A percentile compares a stretch with the other conserved stretches of the same genome.
phyloP scores from a whole-genome alignment of 2,888 invertebrate species.

The Noctuana brunneofusca region DNA sequence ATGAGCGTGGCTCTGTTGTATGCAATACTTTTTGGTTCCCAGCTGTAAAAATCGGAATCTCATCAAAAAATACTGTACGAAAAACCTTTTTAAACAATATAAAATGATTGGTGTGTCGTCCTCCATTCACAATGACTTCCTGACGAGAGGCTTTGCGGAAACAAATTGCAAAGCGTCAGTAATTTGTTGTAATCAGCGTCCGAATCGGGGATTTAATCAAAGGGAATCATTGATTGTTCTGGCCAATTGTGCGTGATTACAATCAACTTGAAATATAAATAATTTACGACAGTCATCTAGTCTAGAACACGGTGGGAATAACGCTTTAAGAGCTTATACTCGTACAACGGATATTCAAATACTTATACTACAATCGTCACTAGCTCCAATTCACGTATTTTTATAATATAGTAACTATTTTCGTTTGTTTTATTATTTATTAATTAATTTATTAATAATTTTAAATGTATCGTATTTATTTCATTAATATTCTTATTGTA shows the following conservation, averaged over 20 bases:
- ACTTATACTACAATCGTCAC: too few relatives aligned
- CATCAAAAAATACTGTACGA: neutral
- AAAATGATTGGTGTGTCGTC: constrained; percentile 26
- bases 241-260: constrained; percentile 41
- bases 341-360: too few relatives aligned
- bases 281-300: constrained; percentile 1
- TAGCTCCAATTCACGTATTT: too few relatives aligned
- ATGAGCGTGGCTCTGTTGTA: too few relatives aligned
- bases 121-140: constrained; percentile 23
- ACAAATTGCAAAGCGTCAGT: constrained; percentile 48
- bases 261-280: constrained; percentile 38
- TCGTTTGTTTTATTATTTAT: too few relatives aligned
- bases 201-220: constrained; percentile 63
- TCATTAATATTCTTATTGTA: too few relatives aligned
- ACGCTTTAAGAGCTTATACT: too few relatives aligned
- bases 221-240: constrained; percentile 57
- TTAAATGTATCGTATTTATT: too few relatives aligned
- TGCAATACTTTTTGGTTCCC: too few relatives aligned
- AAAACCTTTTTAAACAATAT: constrained; percentile 14
- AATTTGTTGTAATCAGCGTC: constrained; percentile 59
- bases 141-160: constrained; percentile 21
- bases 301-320: neutral
- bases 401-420: too few relatives aligned
- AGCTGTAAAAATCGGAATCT: neutral
- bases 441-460: too few relatives aligned